Base-by-base conservation (phyloP, 1,140 invertebrate genomes). In the Drosophila rufa region DNA sequence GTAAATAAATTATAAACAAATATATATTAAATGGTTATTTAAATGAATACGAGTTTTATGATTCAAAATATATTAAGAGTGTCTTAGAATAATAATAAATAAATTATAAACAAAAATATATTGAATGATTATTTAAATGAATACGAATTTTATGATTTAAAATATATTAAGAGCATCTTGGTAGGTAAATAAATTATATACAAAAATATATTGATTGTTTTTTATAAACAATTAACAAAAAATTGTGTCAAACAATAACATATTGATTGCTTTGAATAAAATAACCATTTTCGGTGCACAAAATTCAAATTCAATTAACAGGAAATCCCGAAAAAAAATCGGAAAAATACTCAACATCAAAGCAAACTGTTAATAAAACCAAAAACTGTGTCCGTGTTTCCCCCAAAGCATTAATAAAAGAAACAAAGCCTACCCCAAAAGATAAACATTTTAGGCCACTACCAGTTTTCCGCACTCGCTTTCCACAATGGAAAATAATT, bases 401-500 rank as follows among this genome's bases (percentile, higher is more conserved):
- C 30, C 6, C 50, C 30, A 2, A 53, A 53, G 8, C 9, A 36
- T 12, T 36, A 12, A 36, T 36, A 36, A 36, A 36, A 36, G 9
- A 36, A 36, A 36, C 8, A 36, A 36, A 11, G 11, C 36, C 30
- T 33, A 36, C 11, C 14, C 14, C 19, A 57, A 3, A 15, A 45
- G 19, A 62, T 45, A 33, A 43, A 62, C 56, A 65, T 25, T 62
- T 61, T 65, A 45, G 40, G 19, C 40, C 33, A 56, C 53, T 33
- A 4, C 25, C 22, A 43, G 25, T 59, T 59, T 27, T 33, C 53
- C 56, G 22, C 51, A 55, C 33, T 30, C 38, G 19, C 33, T 56
- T 53, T 33, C 14, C 36, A 27, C 27, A 59, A 62, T 62, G 57
- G 40, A 42, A 33, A 45, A 66, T 66, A 62, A 66, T 66, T 66